phyloP scores from a whole-genome alignment of 1,140 invertebrate genomes.

The Ganaspis sp. region DNA sequence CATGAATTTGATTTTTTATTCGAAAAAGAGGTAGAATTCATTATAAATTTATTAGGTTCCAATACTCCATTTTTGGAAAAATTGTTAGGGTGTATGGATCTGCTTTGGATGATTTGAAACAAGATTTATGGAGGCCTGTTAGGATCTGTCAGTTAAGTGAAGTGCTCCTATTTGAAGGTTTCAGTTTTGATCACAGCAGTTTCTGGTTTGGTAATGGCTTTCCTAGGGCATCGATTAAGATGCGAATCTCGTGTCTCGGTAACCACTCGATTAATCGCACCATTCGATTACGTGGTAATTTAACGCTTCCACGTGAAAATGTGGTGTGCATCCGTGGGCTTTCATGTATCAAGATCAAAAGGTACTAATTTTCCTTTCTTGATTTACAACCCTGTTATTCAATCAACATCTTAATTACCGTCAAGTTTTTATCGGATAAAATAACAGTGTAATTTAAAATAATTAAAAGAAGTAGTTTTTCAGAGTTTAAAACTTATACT shows the following conservation, averaged over 20 bases:
- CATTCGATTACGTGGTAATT: slow-evolving; percentile 30
- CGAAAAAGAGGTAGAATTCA: no score
- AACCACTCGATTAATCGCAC: slow-evolving; percentile 31
- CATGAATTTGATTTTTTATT: no score
- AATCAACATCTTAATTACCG: not conserved
- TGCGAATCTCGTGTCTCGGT: slow-evolving; percentile 28
- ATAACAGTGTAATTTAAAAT: not conserved
- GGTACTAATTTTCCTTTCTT: not conserved
- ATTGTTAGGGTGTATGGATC: not conserved
- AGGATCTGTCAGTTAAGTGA: not conserved
- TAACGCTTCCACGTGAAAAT: slow-evolving; percentile 28
- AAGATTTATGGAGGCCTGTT: not conserved
- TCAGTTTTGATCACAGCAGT: slow-evolving; percentile 7
- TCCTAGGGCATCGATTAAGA: slow-evolving; percentile 25
- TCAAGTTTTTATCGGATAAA: not conserved
- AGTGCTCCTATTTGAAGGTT: slow-evolving; percentile 3
- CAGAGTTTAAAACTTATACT: no score
- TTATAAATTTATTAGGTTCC: no score
- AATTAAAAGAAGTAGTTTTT: not conserved
- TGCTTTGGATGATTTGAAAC: not conserved
- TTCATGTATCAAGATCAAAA: slow-evolving; percentile 11
- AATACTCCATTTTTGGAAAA: no score
- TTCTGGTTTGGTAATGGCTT: slow-evolving; percentile 16
- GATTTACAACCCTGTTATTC: not conserved
- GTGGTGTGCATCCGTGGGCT: slow-evolving; percentile 17